Base-by-base conservation (phyloP, 2,113 vertebrate genomes). In the Asarcornis scutulata region DNA sequence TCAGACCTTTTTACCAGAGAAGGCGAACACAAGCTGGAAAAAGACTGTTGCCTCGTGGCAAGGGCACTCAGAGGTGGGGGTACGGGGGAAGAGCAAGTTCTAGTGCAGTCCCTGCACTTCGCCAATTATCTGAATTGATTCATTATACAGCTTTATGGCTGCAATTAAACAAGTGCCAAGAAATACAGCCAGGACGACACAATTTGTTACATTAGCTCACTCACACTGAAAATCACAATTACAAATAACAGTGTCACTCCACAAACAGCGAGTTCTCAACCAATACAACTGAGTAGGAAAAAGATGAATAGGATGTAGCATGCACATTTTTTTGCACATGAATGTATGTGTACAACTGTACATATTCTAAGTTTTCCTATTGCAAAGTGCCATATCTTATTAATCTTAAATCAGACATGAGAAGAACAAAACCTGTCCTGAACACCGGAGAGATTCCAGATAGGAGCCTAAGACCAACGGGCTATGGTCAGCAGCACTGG, bases 1-100 rank as follows among this genome's bases (percentile, higher is more conserved):
- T 90, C 95, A 96, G 90, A 20, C 77, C 64, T 93, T 81, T 80
- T 79, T 34, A 88, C 86, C 83, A 88, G 92, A 60, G 76, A 52
- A 89, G 60, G 25, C 62, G 86, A 82, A 75, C 62, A 81, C 52
- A 73, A 62, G 52, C 81, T n/a, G 74, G 48, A 89, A 80, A 48
- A 75, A 62, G 83, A n/a, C 27, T 62, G 53, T 72, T 92, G 63
- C 44, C 31, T 62, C 17, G 73, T 91, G 93, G 84, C 82, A 87
- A 85, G 74, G 50, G 44, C 66, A 87, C 83, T 52, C 20, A 44
- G 64, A 82, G 15, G 38, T 4, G 36, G 36, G 50, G 25, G 13
- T 53, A 29, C 0, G 6, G 46, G 2, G 17, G 22, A n/a, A 26
- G 53, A 59, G 18, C 20, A 67, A 56, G 27, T 25, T 72, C 69